phyloP scores from a whole-genome alignment of 2,797 vertebrate genomes.

The Molossus alvarezi region DNA sequence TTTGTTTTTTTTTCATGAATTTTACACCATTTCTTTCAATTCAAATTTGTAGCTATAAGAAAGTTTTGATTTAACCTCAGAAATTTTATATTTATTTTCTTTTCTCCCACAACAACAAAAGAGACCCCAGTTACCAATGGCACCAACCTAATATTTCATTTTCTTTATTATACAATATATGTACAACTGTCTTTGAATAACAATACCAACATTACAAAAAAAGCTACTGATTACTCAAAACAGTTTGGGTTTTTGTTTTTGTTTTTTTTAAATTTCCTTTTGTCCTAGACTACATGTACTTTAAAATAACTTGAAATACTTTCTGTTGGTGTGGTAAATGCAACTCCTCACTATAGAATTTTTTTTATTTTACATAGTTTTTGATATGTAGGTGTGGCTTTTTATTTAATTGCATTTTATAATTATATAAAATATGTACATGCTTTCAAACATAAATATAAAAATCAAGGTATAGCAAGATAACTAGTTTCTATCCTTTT shows the following conservation, averaged over 20 bases:
- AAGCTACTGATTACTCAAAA: background rate
- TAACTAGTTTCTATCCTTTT: background rate
- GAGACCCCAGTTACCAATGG: background rate
- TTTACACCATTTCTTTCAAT: background rate
- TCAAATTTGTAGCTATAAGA: background rate
- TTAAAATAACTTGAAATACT: background rate
- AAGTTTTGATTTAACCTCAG: background rate
- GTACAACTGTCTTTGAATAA: background rate
- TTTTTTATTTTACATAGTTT: background rate
- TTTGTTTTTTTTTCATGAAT: background rate
- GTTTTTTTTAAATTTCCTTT: background rate
- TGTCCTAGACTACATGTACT: background rate
- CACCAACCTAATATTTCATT: background rate
- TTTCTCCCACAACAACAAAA: background rate
- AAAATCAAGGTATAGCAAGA: background rate
- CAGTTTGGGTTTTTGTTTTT: background rate
- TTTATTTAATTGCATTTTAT: slow-evolving; percentile 35
- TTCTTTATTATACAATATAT: background rate
- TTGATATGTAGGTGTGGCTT: background rate
- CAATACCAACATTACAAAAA: background rate
- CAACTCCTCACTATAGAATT: background rate
- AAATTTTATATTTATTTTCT: background rate
- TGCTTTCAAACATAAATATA: slow-evolving; percentile 1
- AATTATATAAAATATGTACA: background rate
- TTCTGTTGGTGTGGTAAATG: background rate